phyloP scores from a whole-genome alignment of 2,113 vertebrate species.

The Platichthys flesus region DNA sequence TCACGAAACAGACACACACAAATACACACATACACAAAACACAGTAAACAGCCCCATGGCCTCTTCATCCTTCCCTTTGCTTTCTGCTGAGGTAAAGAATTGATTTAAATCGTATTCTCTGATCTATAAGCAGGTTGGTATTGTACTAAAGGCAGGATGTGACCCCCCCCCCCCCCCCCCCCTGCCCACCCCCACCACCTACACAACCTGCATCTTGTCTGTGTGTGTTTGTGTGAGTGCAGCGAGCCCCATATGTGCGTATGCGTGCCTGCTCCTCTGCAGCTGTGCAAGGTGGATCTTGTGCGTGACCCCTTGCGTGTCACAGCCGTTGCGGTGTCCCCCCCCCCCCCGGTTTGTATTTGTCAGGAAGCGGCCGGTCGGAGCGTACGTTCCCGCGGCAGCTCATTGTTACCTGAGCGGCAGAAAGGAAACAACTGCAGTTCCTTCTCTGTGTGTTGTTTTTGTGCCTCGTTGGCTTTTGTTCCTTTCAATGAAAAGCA shows the following conservation, averaged over 20 bases:
- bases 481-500: slow-evolving; percentile 39
- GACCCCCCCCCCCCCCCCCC: neutral
- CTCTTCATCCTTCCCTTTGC: slow-evolving; percentile 25
- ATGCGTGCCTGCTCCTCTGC: slow-evolving; percentile 32
- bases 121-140: slow-evolving; percentile 49
- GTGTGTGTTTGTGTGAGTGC: slow-evolving; percentile 12
- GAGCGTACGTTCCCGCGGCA: slow-evolving; percentile 35
- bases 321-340: neutral
- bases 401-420: slow-evolving; percentile 76
- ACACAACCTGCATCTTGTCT: neutral
- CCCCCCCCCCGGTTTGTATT: slow-evolving; percentile 26
- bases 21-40: slow-evolving; percentile 19
- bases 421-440: slow-evolving; percentile 75
- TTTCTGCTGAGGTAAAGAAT: slow-evolving; percentile 17
- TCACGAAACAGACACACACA: slow-evolving; percentile 9
- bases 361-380: slow-evolving; percentile 60
- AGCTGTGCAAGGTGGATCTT: slow-evolving; percentile 55
- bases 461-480: slow-evolving; percentile 45
- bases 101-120: slow-evolving; percentile 22
- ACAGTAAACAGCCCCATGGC: neutral
- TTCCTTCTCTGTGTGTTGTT: slow-evolving; percentile 54
- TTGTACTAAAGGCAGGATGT: slow-evolving; percentile 63
- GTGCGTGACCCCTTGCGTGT: slow-evolving; percentile 44
- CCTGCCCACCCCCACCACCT: neutral
- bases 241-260: neutral